phyloP scores from a whole-genome alignment of 2,797 vertebrate genomes.

The Arnoldichthys spilopterus region DNA sequence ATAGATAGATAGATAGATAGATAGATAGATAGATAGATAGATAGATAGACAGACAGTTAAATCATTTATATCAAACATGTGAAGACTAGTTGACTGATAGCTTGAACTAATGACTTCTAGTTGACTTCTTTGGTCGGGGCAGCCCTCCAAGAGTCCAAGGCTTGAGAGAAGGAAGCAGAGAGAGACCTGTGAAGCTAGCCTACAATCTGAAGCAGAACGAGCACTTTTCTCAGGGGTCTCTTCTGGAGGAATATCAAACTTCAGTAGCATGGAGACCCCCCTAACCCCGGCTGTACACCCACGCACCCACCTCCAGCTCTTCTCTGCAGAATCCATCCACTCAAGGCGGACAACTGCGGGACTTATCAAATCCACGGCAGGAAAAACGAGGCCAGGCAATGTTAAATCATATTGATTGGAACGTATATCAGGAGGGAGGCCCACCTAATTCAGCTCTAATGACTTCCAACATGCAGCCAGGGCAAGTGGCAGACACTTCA shows the following conservation, averaged over 20 bases:
- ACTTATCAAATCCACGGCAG: conserved; percentile 50
- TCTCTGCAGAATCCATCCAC: conserved; percentile 66
- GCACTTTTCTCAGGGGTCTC: conserved; percentile 56
- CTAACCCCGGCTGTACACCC: conserved; percentile 47
- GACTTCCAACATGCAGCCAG: conserved; percentile 57
- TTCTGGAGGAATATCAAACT: conserved; percentile 59
- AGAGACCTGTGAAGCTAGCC: conserved; percentile 14
- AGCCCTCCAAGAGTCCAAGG: no score
- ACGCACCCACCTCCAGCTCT: conserved; percentile 45
- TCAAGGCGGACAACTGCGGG: conserved; percentile 36
- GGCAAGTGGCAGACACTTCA: conserved; percentile 32
- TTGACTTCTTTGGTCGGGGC: no score
- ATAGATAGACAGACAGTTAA: no score
- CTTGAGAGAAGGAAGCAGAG: conserved; percentile 10
- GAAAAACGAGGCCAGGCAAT: conserved; percentile 57
- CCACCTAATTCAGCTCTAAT: conserved; percentile 53
- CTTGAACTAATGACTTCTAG: background rate
- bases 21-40: no score
- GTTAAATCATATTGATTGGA: conserved; percentile 70
- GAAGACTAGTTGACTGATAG: no score
- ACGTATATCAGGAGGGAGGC: conserved; percentile 50
- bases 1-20: no score
- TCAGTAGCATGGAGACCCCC: conserved; percentile 52
- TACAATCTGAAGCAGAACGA: conserved; percentile 7
- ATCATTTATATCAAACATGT: no score